Evolutionary conservation across 2,797 vertebrate species (phyloP), one percentile per base, ranked within the genome.

Genomic region (Xiphophorus birchmanni): DNA sequence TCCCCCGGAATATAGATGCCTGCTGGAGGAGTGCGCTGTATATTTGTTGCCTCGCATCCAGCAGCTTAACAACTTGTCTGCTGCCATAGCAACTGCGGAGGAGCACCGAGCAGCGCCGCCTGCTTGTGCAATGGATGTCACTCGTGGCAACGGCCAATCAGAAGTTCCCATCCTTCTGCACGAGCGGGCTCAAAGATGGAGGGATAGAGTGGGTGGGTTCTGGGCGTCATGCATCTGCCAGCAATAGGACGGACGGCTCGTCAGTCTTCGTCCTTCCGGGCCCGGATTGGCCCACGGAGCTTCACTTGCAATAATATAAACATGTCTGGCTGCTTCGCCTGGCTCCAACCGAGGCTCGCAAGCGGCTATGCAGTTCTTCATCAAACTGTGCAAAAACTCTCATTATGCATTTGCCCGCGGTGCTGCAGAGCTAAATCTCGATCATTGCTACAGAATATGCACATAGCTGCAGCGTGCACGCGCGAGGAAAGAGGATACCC

Each of bases 31-130:
- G 76, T 78, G 82, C 81, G 82, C 87, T 50, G 88, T 87, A 74
- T 80, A 88, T 88, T 89, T 90, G 88, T 94, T 91, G 92, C 89
- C 90, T 92, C 76, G 93, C 93, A 93, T 92, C 92, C 89, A 92
- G 90, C 93, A 92, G 90, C 93, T 93, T 93, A 95, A 95, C 90
- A 89, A 94, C 93, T 89, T 90, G 92, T 93, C 94, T 95, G 96
- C 96, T 96, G 84, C 97, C 96, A 96, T 96, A 93, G 96, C 94
- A 96, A 97, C 96, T 96, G 94, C 94, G 93, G 94, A 93, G 93
- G 90, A 92, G 83, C 82, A 83, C 92, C 0, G 91, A 90, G 94
- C 92, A 92, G 90, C 94, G 93, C 95, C 94, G 95, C 95, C 96
- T 94, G 95, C 94, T 92, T 89, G 94, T 94, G 92, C 94, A 93